These are phyloP conservation scores for Herminia tarsipennalis DNA, from an alignment of 2,888 invertebrate genomes.

Conservation along the genomic window DNA sequence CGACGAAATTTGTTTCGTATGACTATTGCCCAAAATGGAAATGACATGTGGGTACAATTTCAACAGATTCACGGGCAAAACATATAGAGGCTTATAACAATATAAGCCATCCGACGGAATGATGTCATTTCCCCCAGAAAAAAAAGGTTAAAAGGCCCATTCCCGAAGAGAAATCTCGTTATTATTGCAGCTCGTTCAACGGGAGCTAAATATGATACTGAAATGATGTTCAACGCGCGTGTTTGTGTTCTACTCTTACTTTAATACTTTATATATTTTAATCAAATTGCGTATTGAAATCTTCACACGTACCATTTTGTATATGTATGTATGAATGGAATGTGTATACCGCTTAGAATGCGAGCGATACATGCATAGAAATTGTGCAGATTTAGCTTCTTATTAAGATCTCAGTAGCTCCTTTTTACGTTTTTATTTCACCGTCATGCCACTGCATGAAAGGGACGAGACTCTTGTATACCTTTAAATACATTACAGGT, in stretches of 20 bases:
- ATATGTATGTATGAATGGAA: conserved; percentile 12
- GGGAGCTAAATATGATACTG: conserved; percentile 53
- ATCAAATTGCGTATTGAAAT: conserved; percentile 30
- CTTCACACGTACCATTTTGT: conserved; percentile 15
- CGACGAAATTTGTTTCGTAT: conserved; percentile 27
- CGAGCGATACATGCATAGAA: conserved; percentile 30
- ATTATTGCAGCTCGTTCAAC: conserved; percentile 55
- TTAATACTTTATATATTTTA: conserved; percentile 37
- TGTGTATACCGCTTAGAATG: conserved; percentile 16
- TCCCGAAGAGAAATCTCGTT: conserved; percentile 57
- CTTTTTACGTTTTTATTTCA: conserved; percentile 6
- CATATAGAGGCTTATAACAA: conserved; percentile 57
- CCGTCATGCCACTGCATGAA: not conserved
- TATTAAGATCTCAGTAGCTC: conserved; percentile 17
- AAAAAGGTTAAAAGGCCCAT: conserved; percentile 62
- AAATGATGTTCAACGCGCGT: conserved; percentile 44
- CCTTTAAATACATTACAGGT: too few relatives aligned
- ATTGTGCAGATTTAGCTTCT: conserved; percentile 28
- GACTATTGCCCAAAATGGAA: conserved; percentile 43
- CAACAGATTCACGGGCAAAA: conserved; percentile 52
- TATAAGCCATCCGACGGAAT: conserved; percentile 58
- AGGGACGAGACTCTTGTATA: not conserved
- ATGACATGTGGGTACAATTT: conserved; percentile 44
- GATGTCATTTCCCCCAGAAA: conserved; percentile 59
- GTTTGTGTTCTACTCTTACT: conserved; percentile 42